Percentiles rank a stretch among this genome's conserved stretches.
phyloP scores from a whole-genome alignment of 2,113 vertebrate genomes.

The Anguilla japonica region DNA sequence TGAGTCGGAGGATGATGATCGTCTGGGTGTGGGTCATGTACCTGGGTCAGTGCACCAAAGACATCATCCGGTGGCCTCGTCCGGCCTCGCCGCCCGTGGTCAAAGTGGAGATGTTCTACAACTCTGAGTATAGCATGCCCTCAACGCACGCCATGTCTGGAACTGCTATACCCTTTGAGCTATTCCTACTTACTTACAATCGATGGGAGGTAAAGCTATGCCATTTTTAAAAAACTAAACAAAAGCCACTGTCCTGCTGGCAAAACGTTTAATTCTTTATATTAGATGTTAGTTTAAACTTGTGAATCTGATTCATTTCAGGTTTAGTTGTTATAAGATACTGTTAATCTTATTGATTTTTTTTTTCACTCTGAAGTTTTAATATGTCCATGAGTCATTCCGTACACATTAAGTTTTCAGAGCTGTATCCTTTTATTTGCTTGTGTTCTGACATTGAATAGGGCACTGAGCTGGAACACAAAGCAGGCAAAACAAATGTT shows the following conservation, averaged over 20 bases:
- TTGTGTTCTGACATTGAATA: not conserved
- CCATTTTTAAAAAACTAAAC: not conserved
- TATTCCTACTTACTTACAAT: conserved; percentile 83
- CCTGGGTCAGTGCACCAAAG: conserved; percentile 96
- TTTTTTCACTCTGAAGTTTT: no score
- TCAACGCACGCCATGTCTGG: conserved; percentile 98
- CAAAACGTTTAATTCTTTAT: not conserved
- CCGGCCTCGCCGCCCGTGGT: conserved; percentile 91
- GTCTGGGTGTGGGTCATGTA: conserved; percentile 98
- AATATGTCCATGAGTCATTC: no score
- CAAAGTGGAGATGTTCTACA: conserved; percentile 96
- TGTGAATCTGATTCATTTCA: not conserved
- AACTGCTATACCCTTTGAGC: conserved; percentile 87
- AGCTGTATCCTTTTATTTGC: not conserved
- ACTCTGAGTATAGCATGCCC: conserved; percentile 98
- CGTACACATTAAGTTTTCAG: not conserved
- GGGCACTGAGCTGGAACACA: not conserved
- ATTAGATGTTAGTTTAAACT: not conserved
- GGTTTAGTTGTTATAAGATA: not conserved
- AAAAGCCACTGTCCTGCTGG: not conserved
- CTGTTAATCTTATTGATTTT: no score
- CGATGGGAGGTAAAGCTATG: conserved; percentile 86
- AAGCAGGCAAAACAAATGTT: not conserved
- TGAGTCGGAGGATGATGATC: conserved; percentile 82
- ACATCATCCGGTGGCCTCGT: conserved; percentile 86